Base-by-base conservation (phyloP, 2,113 vertebrate genomes). In the Corvus hawaiiensis region DNA sequence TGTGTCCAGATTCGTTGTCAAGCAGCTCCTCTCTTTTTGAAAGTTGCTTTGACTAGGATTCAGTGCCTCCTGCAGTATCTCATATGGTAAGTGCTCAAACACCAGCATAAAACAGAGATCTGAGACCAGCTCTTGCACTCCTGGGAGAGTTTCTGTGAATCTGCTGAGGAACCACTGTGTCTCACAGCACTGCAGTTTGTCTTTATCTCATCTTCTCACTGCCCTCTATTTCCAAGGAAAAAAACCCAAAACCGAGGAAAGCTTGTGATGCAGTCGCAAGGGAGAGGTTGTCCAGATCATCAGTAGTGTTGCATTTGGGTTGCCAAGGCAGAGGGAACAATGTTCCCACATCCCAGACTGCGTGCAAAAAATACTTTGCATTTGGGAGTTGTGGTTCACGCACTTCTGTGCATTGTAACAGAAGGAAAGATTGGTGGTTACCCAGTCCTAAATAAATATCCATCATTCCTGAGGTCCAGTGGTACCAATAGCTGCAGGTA, bases 331-430 rank as follows among this genome's bases (percentile, higher is more conserved):
- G 22, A 46, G 66, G 33, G 43, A 59, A 37, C 0, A 0, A 30
- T 20, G 21, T 52, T 77, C 19, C 59, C 11, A 11, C 21, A 54
- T 43, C 39, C 39, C 9, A 24, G 12, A 27, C 4, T 54, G 19
- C 24, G 4, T 2, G 3, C 24, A 67, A 35, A 41, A 48, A 62
- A 6, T 52, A 11, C 16, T 64, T 28, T 59, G 44, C n/a, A 2
- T 77, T 32, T 16, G 10, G 18, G 32, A 48, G 7, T 0, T 39
- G 10, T 48, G 11, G 27, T 30, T 84, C n/a, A 32, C 0, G 0
- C 16, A 15, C 7, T 39, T 44, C 35, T 39, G 3, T 43, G 44
- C 30, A 3, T 33, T 6, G 2, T 46, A 51, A 51, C 41, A 52
- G 33, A 35, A 32, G 68, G 59, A 55, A 49, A 20, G 33, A n/a